Evolutionary conservation across 92 coral and sea anemone species (phyloP).

Genomic region (Palythoa heliodiscus): DNA sequence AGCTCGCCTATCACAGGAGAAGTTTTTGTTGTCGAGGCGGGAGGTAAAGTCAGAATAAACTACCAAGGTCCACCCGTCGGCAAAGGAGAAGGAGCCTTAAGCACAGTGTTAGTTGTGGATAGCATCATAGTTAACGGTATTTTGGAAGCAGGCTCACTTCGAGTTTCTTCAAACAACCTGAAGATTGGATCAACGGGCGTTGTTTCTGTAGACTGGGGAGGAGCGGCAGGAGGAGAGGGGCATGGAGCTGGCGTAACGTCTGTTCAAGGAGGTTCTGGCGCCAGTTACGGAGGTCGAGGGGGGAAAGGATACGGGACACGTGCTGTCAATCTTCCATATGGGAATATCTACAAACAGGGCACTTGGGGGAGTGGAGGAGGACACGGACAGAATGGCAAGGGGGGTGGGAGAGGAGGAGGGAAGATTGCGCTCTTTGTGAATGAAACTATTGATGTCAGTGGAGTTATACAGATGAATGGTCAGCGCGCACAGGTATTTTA

Average conservation of each 20-base stretch:
- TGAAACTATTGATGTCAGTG: slow-evolving; percentile 53
- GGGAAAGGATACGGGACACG: slow-evolving; percentile 68
- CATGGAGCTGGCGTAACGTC: slow-evolving; percentile 68
- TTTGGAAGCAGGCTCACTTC: slow-evolving; percentile 67
- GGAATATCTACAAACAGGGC: slow-evolving; percentile 66
- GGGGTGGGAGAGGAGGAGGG: slow-evolving; percentile 82
- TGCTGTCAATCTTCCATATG: slow-evolving; percentile 61
- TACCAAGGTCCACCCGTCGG: slow-evolving; percentile 54
- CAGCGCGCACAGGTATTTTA: slow-evolving; percentile 65
- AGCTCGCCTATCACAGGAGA: slow-evolving; percentile 56
- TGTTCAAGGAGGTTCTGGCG: slow-evolving; percentile 68
- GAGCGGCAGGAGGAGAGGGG: slow-evolving; percentile 60
- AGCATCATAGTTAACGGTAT: slow-evolving; percentile 52
- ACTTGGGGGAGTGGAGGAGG: slow-evolving; percentile 85
- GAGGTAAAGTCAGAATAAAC: slow-evolving; percentile 58
- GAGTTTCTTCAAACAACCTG: slow-evolving; percentile 44
- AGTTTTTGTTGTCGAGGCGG: slow-evolving; percentile 53
- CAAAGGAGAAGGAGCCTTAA: slow-evolving; percentile 48
- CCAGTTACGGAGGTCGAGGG: slow-evolving; percentile 77
- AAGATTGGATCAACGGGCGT: slow-evolving; percentile 57
- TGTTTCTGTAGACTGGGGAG: slow-evolving; percentile 68
- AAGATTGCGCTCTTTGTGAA: slow-evolving; percentile 54
- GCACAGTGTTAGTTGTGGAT: slow-evolving; percentile 50
- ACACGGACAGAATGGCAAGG: slow-evolving; percentile 55
- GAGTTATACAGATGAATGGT: slow-evolving; percentile 66